Percentiles rank a stretch among this genome's conserved stretches.
phyloP scores from a whole-genome alignment of 2,797 vertebrate species.

The Tapera naevia region DNA sequence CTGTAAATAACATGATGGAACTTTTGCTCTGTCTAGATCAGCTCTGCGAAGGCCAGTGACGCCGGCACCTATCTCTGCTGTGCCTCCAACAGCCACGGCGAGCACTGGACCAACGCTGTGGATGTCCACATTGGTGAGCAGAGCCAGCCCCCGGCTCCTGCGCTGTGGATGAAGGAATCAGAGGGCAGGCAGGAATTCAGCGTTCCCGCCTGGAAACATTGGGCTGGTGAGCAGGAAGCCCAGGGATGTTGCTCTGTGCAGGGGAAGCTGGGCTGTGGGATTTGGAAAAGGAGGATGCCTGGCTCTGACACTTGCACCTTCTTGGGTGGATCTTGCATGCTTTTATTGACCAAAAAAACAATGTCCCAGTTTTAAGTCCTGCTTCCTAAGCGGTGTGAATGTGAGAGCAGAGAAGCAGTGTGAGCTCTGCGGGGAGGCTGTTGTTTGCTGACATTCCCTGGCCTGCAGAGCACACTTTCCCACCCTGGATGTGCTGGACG shows the following conservation, averaged over 20 bases:
- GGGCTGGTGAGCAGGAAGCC: neutral
- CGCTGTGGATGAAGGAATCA: neutral
- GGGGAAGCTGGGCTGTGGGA: neutral
- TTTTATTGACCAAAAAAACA: neutral
- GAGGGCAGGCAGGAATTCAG: neutral
- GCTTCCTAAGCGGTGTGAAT: neutral
- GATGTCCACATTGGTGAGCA: conserved; percentile 76
- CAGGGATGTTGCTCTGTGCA: neutral
- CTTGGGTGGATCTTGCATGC: rapidly evolving
- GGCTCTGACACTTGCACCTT: neutral
- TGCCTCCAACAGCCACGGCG: conserved; percentile 79
- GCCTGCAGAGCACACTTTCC: neutral
- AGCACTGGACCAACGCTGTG: conserved; percentile 83
- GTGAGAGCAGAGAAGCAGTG: neutral
- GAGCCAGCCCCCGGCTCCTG: neutral
- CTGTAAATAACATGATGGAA: neutral
- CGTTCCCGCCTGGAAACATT: rapidly evolving
- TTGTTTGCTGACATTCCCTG: neutral
- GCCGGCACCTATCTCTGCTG: conserved; percentile 84
- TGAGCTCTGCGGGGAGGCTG: neutral
- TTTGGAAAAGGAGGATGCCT: too few species aligned
- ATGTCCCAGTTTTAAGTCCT: neutral
- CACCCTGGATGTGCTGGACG: neutral
- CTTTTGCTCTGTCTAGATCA: conserved; percentile 73
- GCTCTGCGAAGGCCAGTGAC: conserved; percentile 61